phyloP scores from a whole-genome alignment of 2,888 invertebrate genomes.

The Pristionchus mayeri region DNA sequence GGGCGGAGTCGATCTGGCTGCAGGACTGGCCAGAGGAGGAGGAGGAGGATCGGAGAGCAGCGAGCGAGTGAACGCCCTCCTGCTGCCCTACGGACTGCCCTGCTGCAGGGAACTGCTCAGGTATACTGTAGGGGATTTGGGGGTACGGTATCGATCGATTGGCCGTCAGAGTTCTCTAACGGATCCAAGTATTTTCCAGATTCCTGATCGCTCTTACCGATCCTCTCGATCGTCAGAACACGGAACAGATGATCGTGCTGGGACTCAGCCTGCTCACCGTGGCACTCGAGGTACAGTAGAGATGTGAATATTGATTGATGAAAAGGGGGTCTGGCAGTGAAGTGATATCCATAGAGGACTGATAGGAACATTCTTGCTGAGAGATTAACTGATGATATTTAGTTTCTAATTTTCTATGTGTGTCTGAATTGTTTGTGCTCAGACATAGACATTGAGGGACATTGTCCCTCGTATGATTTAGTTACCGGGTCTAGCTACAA shows the following conservation, averaged over 20 bases:
- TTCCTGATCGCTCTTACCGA: constrained; percentile 95
- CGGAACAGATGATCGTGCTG: constrained; percentile 91
- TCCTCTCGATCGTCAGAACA: constrained; percentile 85
- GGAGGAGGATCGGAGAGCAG: background rate
- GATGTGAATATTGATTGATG: background rate
- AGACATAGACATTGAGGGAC: no score
- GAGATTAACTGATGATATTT: no score
- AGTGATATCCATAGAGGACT: no score
- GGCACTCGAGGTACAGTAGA: constrained; percentile 84
- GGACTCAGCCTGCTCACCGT: constrained; percentile 93
- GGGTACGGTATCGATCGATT: no score
- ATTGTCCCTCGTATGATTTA: no score
- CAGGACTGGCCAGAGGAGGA: constrained; percentile 7
- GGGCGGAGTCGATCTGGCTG: constrained; percentile 17
- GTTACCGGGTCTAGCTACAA: no score
- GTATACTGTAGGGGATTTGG: constrained; percentile 47
- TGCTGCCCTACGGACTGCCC: constrained; percentile 91
- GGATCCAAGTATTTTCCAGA: constrained; percentile 51
- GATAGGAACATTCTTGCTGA: no score
- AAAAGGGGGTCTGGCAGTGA: no score
- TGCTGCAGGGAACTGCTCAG: constrained; percentile 95
- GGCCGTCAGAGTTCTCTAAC: no score
- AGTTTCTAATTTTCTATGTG: no score
- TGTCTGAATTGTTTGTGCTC: no score
- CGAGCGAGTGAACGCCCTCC: constrained; percentile 54